phyloP scores from a whole-genome alignment of 2,888 invertebrate genomes.

The Harpalus rubripes region DNA sequence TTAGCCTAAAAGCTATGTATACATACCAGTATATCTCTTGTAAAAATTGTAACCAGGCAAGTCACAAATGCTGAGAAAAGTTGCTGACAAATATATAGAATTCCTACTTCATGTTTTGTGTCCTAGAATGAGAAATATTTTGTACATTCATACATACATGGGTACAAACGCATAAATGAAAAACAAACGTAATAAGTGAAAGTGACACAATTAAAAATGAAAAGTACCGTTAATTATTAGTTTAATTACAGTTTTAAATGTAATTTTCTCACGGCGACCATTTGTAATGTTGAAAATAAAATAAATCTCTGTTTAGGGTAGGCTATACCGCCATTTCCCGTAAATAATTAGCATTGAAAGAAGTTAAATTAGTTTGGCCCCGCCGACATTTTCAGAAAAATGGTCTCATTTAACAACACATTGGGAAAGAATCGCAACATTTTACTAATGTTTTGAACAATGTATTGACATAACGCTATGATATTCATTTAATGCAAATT shows the following conservation, averaged over 20 bases:
- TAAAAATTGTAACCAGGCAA: too few species aligned
- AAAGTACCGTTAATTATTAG: not conserved
- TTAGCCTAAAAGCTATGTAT: too few species aligned
- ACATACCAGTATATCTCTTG: too few species aligned
- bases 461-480: too few species aligned
- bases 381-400: conserved; percentile 12
- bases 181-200: not conserved
- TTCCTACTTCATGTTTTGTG: too few species aligned
- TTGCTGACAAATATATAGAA: too few species aligned
- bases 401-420: not conserved
- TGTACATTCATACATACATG: not conserved
- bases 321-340: not conserved
- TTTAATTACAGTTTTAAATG: conserved; percentile 30
- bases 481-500: too few species aligned
- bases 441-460: too few species aligned
- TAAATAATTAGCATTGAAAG: conserved; percentile 18
- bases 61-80: too few species aligned
- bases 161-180: conserved; percentile 1
- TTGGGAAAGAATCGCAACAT: not conserved
- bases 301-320: conserved; percentile 7
- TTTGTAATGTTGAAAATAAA: conserved; percentile 1
- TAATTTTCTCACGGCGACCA: not conserved
- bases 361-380: conserved; percentile 15
- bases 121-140: too few species aligned
- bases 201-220: conserved; percentile 23